These are phyloP conservation scores for Asbolus verrucosus DNA, from an alignment of 1,140 invertebrate species.

Conservation along the genomic window DNA sequence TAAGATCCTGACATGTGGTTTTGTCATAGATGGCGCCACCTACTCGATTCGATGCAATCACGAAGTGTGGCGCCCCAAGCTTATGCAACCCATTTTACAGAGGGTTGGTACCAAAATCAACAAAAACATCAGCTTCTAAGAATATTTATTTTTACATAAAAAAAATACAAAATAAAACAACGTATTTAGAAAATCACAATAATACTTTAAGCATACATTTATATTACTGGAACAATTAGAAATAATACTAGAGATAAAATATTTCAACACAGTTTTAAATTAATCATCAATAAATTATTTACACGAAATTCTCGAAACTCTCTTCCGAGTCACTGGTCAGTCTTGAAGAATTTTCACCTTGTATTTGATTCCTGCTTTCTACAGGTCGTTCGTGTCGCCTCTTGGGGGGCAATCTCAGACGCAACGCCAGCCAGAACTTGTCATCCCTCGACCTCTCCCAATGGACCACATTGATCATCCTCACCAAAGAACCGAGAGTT, in stretches of 20 bases:
- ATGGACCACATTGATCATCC: slow-evolving; percentile 47
- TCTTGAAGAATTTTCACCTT: slow-evolving; percentile 48
- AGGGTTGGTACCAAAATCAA: too few species aligned
- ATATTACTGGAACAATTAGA: slow-evolving; percentile 13
- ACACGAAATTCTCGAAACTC: slow-evolving; percentile 49
- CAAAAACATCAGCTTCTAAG: too few species aligned
- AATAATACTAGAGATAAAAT: slow-evolving; percentile 19
- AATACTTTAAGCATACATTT: slow-evolving; percentile 43
- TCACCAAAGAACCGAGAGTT: slow-evolving; percentile 53
- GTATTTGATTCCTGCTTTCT: slow-evolving; percentile 14
- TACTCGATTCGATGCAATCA: slow-evolving; percentile 4
- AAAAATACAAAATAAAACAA: slow-evolving; percentile 45
- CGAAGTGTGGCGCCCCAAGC: too few species aligned
- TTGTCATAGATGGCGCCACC: too few species aligned
- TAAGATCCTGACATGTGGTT: too few species aligned
- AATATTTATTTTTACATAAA: slow-evolving; percentile 30
- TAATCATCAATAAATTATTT: slow-evolving; percentile 49
- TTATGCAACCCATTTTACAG: too few species aligned
- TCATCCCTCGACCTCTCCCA: slow-evolving; percentile 57
- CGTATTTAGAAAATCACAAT: slow-evolving; percentile 41
- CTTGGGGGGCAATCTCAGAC: slow-evolving; percentile 59
- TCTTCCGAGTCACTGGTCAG: slow-evolving; percentile 48
- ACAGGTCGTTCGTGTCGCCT: slow-evolving; percentile 39
- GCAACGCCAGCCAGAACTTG: slow-evolving; percentile 59
- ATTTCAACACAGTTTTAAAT: slow-evolving; percentile 31